Evolutionary conservation across 2,113 vertebrate genomes (phyloP), one percentile per base, ranked within the genome.

Genomic region (Pelobates fuscus): DNA sequence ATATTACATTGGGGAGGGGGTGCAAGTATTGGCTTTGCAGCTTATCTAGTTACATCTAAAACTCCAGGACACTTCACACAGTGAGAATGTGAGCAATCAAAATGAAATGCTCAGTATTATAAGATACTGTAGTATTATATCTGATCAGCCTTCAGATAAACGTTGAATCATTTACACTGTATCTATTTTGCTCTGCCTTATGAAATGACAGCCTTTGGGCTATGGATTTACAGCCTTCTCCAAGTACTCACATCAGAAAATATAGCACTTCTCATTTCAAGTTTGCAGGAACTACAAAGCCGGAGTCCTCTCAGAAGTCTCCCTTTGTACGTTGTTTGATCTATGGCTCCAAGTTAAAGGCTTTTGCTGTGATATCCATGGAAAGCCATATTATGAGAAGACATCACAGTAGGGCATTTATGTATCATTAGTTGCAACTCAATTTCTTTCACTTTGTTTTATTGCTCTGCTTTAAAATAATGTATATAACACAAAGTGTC

Each of bases 241-340:
- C 25, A 60, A 71, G 25, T 71, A 29, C 41, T 71, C 58, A 25
- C 69, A 49, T 24, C 58, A 60, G 69, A 71, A 62, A 17, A 43
- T 30, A 62, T 43, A 44, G 44, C 37, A 43, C 58, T 55, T 44
- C 57, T 10, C 24, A 71, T 71, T 26, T 49, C 18, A 1, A 29
- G 18, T 30, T 43, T 62, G 59, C 37, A 61, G 60, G 41, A 37
- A 15, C 58, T 62, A 18, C 58, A 71, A 60, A 61, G 58, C 27
- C 11, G 5, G 18, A 18, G 41, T 46, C 37, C 3, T n/a, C 69
- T 71, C 41, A 23, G 69, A 71, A 71, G 58, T 61, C 37, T 49
- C 44, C 41, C 58, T 27, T 44, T 71, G 57, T 61, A 18, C 24
- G 12, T 52, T 71, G 37, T 71, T 71, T 71, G 58, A 71, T 71